Conservation (phyloP, 2,113 vertebrate species). For the Nansenia antarctica region DNA sequence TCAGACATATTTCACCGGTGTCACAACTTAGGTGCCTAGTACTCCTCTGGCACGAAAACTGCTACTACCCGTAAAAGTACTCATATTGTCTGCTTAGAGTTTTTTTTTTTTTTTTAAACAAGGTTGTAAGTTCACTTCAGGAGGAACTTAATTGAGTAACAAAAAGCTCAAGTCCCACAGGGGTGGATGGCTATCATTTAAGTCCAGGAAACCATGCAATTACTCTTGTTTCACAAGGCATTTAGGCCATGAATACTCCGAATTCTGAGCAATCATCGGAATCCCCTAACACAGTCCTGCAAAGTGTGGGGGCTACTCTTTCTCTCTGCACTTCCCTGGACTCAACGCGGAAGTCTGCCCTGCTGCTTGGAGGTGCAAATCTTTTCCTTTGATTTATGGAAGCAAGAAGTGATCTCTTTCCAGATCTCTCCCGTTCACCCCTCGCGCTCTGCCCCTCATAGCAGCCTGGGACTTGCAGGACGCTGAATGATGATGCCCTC, state of each 20-base stretch:
- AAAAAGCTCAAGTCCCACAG: constrained; percentile 13
- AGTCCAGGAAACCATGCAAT: constrained; percentile 23
- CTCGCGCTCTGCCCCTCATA: constrained; percentile 21
- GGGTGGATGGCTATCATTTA: constrained; percentile 15
- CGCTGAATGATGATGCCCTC: constrained; percentile 67
- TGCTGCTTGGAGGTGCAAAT: constrained; percentile 16
- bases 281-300: constrained; percentile 8
- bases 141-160: constrained; percentile 28
- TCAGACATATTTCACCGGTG: too few relatives aligned
- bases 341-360: constrained; percentile 30
- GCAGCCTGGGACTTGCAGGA: constrained; percentile 49
- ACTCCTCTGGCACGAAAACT: background rate
- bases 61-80: background rate
- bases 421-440: constrained; percentile 19
- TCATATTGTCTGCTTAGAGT: background rate
- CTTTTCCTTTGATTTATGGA: constrained; percentile 52
- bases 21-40: background rate
- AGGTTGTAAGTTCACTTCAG: constrained; percentile 17
- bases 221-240: constrained; percentile 26
- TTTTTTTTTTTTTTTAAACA: background rate
- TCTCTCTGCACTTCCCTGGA: background rate
- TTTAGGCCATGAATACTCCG: constrained; percentile 5
- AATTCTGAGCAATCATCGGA: constrained; percentile 17
- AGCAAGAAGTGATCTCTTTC: constrained; percentile 39
- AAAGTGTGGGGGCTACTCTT: constrained; percentile 20